Evolutionary conservation across 2,113 vertebrate genomes (phyloP), one percentile per base, ranked within the genome.

Genomic region (Arizona elegans): DNA sequence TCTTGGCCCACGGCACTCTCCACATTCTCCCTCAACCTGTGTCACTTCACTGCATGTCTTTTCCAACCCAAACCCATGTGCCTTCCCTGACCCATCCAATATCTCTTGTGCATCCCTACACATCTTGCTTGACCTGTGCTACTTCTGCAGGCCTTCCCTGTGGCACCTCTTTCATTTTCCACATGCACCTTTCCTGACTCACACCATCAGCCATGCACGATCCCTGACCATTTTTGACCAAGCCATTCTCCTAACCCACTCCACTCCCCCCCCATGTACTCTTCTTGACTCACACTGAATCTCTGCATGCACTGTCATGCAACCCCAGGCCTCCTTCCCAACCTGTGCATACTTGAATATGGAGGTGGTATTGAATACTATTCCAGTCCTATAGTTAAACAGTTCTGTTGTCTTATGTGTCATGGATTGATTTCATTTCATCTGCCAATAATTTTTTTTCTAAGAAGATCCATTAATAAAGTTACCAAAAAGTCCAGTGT

Each of bases 381-480:
- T 9, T 86, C 50, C 65, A 93, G 19, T 43, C 54, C 23, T 94
- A 65, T 13, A 8, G 59, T 56, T 93, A 88, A 26, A 65, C 38
- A 21, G 1, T 3, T 90, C 90, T 12, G 92, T 94, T 94, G 53
- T 19, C 62, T 91, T 47, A 12, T 91, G 43, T 91, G 12, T 33
- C 38, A 56, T 95, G 58, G 65, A 5, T 54, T 17, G 9, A 3
- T 94, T 95, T 17, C 17, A 2, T 93, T 95, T 95, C 21, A 53
- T 95, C 87, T 95, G 96, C 96, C 86, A 62, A 89, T 92, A 94
- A 94, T 29, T 93, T 90, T 26, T n/a, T 58, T 94, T 89, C 81
- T 87, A 94, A 93, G 19, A 95, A 58, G 50, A 89, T 91, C 55
- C 88, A 43, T 85, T 3, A 85, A 56, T 95, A 19, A 90, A 89